These are phyloP conservation scores for Babylonia areolata DNA, from an alignment of 1,140 invertebrate species.

Conservation along the genomic window DNA sequence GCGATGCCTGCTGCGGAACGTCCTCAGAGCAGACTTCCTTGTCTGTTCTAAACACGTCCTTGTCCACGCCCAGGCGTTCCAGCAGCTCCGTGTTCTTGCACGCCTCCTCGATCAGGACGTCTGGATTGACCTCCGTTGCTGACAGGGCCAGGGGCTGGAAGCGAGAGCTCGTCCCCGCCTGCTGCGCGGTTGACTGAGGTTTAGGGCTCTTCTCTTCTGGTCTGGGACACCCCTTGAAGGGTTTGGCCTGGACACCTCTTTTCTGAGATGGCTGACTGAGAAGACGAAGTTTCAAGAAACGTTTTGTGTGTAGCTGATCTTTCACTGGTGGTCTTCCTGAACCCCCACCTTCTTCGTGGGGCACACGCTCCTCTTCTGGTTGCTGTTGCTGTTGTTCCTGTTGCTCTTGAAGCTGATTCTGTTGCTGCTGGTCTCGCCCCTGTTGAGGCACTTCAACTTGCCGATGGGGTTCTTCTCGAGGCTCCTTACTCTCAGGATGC, in stretches of 20 bases:
- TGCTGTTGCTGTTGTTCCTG: neutral
- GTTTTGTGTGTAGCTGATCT: neutral
- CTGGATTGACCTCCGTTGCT: neutral
- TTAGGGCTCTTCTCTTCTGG: neutral
- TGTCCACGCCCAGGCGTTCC: constrained; percentile 21
- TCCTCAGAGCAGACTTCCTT: neutral
- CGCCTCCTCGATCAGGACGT: neutral
- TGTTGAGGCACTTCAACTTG: neutral
- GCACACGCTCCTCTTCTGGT: neutral
- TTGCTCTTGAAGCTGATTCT: neutral
- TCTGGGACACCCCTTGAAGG: neutral
- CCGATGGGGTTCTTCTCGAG: neutral
- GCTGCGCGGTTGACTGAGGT: neutral
- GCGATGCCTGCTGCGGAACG: neutral
- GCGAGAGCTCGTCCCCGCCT: neutral
- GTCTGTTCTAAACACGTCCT: neutral
- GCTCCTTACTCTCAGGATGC: neutral
- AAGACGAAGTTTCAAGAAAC: neutral
- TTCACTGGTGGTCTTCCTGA: neutral
- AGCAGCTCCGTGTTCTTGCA: constrained; percentile 21
- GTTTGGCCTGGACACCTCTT: neutral
- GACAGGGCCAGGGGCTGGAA: neutral
- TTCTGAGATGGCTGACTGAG: neutral
- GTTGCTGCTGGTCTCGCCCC: neutral
- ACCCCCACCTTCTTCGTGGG: neutral